These are phyloP conservation scores for Clarias gariepinus DNA, from an alignment of 2,113 vertebrate genomes.

Conservation along the genomic window DNA sequence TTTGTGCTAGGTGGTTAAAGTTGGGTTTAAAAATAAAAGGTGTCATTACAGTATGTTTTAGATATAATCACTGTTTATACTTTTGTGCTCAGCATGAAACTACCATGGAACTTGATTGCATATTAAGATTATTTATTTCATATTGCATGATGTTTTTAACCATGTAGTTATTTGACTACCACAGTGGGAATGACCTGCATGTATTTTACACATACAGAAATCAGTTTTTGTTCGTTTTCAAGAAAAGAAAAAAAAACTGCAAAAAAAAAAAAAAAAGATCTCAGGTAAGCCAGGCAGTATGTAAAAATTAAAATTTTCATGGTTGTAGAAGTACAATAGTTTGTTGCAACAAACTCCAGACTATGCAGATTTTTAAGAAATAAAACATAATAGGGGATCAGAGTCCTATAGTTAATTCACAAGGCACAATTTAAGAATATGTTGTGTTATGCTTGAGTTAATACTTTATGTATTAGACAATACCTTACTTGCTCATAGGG, in stretches of 20 bases:
- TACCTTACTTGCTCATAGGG: not conserved
- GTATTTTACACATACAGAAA: slow-evolving; percentile 15
- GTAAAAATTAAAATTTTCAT: too few species aligned
- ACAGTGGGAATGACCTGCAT: not conserved
- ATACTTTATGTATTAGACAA: slow-evolving; percentile 16
- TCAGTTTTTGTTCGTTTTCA: not conserved
- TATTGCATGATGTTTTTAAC: not conserved
- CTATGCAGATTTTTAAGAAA: too few species aligned
- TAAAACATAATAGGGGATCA: not conserved
- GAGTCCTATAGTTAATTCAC: not conserved
- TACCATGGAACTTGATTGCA: not conserved
- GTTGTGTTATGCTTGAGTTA: slow-evolving; percentile 1
- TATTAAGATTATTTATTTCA: not conserved
- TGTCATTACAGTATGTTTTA: not conserved
- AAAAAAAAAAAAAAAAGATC: slow-evolving; percentile 27
- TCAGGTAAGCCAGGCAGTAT: not conserved
- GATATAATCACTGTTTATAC: not conserved
- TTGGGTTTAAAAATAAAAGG: not conserved
- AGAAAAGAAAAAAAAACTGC: slow-evolving; percentile 15
- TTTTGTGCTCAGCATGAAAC: not conserved
- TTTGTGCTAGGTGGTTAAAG: slow-evolving; percentile 8
- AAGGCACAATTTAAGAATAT: not conserved
- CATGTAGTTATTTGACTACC: not conserved
- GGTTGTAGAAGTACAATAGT: too few species aligned
- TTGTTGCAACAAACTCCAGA: too few species aligned